phyloP scores from a whole-genome alignment of 2,113 vertebrate genomes.

The Leuciscus idus region DNA sequence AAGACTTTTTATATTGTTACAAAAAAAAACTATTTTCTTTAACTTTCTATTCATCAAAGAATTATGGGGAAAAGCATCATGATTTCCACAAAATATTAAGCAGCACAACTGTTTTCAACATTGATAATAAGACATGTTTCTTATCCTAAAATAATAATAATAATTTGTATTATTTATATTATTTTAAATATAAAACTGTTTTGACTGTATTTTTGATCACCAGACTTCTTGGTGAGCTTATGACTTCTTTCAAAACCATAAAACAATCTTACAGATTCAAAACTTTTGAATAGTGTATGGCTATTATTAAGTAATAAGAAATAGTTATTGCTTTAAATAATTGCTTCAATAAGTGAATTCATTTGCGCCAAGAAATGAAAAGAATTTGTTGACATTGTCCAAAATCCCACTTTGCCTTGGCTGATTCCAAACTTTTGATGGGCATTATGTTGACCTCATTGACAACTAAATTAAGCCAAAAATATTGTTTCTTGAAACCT shows the following conservation, averaged over 20 bases:
- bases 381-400: neutral
- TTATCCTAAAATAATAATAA: neutral
- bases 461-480: neutral
- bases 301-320: neutral
- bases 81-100: neutral
- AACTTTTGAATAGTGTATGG: neutral
- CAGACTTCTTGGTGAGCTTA: neutral
- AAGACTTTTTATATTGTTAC: neutral
- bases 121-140: neutral
- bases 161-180: no score
- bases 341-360: neutral
- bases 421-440: neutral
- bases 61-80: neutral
- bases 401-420: neutral
- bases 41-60: neutral
- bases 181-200: neutral
- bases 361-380: neutral
- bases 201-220: neutral
- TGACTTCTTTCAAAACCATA: neutral
- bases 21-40: neutral
- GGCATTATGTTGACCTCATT: neutral
- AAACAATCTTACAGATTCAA: no score
- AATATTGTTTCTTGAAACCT: neutral
- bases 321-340: neutral
- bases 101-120: neutral